Evolutionary conservation across 2,113 vertebrate species (phyloP).

Genomic region (Ageneiosus marmoratus): DNA sequence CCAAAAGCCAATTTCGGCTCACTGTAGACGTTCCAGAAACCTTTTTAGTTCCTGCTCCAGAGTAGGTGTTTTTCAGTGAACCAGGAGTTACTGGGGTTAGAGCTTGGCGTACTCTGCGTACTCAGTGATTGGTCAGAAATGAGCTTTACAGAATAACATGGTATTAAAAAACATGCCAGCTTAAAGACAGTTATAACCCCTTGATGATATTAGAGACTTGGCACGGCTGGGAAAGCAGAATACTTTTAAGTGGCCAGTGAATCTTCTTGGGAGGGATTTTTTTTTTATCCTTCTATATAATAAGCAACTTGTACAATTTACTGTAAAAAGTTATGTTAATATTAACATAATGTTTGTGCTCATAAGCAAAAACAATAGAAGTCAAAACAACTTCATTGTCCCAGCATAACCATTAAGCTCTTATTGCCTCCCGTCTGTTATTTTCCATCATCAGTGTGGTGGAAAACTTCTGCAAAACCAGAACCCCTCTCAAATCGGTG

Average conservation of each 20-base stretch:
- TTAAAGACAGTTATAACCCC: not conserved
- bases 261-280: not conserved
- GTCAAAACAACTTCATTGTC: not conserved
- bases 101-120: not conserved
- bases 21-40: not conserved
- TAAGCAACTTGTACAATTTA: not conserved
- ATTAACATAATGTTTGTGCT: not conserved
- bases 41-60: not conserved
- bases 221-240: not conserved
- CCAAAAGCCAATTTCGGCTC: not conserved
- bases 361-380: not conserved
- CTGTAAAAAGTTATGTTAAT: not conserved
- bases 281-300: not conserved
- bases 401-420: not conserved
- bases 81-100: not conserved
- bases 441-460: not conserved
- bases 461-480: not conserved
- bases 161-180: not conserved
- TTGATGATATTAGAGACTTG: not conserved
- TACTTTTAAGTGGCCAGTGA: not conserved
- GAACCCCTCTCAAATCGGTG: not conserved
- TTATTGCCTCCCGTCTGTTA: not conserved
- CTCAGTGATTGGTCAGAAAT: not conserved
- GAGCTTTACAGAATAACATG: not conserved
- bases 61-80: not conserved